phyloP scores from a whole-genome alignment of 2,888 invertebrate species.

The Lissonota sp. region DNA sequence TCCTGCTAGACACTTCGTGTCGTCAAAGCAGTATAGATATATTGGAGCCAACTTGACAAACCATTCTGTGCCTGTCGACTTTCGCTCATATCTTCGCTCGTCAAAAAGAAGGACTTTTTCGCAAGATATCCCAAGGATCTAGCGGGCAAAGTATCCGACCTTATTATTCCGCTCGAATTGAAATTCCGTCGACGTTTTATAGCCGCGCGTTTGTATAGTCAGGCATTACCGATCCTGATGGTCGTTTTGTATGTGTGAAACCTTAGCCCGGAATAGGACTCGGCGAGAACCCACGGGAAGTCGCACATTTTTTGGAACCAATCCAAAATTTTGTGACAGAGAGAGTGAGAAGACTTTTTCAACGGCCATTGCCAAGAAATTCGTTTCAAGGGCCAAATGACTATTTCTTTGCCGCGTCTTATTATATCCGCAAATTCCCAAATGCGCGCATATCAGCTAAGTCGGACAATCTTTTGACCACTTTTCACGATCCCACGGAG shows the following conservation, averaged over 20 bases:
- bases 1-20: conserved; percentile 21
- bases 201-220: conserved; percentile 18
- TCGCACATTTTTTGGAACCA: conserved; percentile 48
- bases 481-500: not conserved
- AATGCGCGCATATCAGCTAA: conserved; percentile 44
- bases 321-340: conserved; percentile 40
- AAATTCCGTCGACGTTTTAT: conserved; percentile 61
- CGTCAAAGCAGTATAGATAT: not conserved
- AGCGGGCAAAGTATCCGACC: conserved; percentile 32
- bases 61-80: not conserved
- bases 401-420: conserved; percentile 41
- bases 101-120: not conserved
- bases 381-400: conserved; percentile 58
- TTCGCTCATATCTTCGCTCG: not conserved
- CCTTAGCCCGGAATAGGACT: not conserved
- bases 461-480: conserved; percentile 12
- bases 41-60: not conserved
- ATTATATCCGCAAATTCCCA: conserved; percentile 11
- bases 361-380: conserved; percentile 60
- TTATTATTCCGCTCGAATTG: conserved; percentile 57
- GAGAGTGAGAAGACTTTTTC: conserved; percentile 6
- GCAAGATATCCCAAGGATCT: conserved; percentile 17
- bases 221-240: conserved; percentile 48
- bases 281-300: conserved; percentile 6
- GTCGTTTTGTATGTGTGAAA: conserved; percentile 29